Evolutionary conservation across 2,888 invertebrate species (phyloP).

Genomic region (Sericinus montela): DNA sequence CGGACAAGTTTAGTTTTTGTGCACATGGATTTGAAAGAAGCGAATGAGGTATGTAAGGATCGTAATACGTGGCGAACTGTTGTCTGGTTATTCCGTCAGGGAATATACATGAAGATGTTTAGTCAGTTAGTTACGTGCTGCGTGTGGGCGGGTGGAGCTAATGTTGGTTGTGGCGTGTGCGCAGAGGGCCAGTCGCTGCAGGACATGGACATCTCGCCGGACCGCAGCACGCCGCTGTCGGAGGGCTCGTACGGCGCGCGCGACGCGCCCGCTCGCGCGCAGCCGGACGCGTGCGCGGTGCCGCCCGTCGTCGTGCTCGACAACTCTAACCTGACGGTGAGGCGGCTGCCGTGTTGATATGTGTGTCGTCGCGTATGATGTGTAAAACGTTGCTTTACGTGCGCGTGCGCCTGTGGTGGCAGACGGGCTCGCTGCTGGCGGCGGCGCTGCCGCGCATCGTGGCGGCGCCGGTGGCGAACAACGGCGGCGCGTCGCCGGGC

Average conservation of each 20-base stretch:
- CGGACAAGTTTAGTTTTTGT: no score
- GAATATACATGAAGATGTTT: no score
- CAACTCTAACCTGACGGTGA: constrained; percentile 65
- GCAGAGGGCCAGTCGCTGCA: constrained; percentile 78
- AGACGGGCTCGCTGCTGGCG: constrained; percentile 80
- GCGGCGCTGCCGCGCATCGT: constrained; percentile 73
- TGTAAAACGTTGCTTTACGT: background rate
- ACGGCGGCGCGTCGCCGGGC: constrained; percentile 39
- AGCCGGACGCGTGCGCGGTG: constrained; percentile 35
- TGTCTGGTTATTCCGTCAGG: no score
- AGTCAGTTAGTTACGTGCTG: no score
- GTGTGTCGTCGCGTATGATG: no score
- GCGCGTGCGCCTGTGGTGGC: background rate
- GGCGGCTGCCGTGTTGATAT: constrained; percentile 18
- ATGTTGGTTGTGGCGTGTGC: background rate
- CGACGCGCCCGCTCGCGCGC: constrained; percentile 55
- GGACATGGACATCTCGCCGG: constrained; percentile 97
- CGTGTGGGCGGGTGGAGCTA: no score
- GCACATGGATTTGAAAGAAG: no score
- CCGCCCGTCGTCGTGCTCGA: constrained; percentile 68
- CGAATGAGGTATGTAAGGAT: no score
- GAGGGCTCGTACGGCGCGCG: constrained; percentile 83
- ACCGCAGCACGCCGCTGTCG: constrained; percentile 92
- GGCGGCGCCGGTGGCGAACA: constrained; percentile 29
- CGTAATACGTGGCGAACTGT: no score